Evolutionary conservation across 2,888 invertebrate genomes (phyloP).

Genomic region (Cordylochernes scorpioides): DNA sequence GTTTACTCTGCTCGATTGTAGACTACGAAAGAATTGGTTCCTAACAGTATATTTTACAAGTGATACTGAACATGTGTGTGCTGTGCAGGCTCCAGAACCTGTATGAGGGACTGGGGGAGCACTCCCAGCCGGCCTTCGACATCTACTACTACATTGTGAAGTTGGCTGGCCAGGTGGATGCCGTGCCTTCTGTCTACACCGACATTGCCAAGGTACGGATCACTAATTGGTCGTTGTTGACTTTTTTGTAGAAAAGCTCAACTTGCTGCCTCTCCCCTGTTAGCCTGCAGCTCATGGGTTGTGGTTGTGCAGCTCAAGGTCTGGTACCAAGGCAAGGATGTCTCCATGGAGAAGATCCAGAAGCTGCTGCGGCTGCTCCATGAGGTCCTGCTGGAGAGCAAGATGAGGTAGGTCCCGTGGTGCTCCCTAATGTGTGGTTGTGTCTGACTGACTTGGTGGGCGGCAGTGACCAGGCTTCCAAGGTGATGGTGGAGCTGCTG

Average conservation of each 20-base stretch:
- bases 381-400: conserved; percentile 57
- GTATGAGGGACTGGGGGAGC: conserved; percentile 64
- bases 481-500: conserved; percentile 85
- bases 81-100: conserved; percentile 65
- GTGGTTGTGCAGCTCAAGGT: conserved; percentile 19
- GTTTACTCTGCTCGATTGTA: no score
- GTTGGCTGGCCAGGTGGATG: conserved; percentile 61
- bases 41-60: no score
- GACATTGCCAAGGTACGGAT: conserved; percentile 51
- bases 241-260: background rate
- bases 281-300: background rate
- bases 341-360: conserved; percentile 33
- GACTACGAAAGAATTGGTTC: no score
- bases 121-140: conserved; percentile 58
- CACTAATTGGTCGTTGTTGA: background rate
- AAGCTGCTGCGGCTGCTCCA: conserved; percentile 63
- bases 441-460: conserved; percentile 11
- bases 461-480: conserved; percentile 57
- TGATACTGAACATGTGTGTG: no score
- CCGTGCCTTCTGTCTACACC: conserved; percentile 52
- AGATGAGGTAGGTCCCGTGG: conserved; percentile 36
- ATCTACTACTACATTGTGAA: conserved; percentile 74
- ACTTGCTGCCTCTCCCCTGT: background rate
- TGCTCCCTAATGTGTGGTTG: background rate
- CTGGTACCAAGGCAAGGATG: conserved; percentile 21